Base-by-base conservation (phyloP, 2,113 vertebrate genomes). In the Panthera uncia region DNA sequence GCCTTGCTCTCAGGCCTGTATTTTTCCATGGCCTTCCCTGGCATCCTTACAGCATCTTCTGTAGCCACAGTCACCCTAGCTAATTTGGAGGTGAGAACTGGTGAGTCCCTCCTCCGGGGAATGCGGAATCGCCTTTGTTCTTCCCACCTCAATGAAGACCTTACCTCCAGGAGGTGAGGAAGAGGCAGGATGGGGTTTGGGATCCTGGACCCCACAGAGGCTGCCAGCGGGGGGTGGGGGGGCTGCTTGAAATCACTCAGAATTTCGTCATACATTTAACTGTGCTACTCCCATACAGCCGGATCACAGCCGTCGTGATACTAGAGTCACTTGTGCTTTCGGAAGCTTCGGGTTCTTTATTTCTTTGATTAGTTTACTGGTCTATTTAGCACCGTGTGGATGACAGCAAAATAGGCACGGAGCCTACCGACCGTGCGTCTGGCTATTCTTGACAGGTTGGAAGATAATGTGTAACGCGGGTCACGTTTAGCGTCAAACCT, bases 401-500 rank as follows among this genome's bases (percentile, higher is more conserved):
- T 27, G 36, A 48, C 48, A 57, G 9, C 7, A 1, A 5, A 11
- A 15, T 0, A 4, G 25, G 4, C 4, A 10, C 6, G 4, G 52
- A 48, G 41, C 3, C 29, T 19, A 27, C 4, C 33, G 48, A 25
- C n/a, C 33, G 5, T 2, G 6, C 25, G 7, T 52, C 14, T 71
- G 29, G 92, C 78, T n/a, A 1, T 29, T 65, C 9, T 14, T 71
- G 48, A 38, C 55, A 55, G 13, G 18, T 29, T 18, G 45, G n/a
- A 65, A 87, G 45, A 78, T 41, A n/a, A 76, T 84, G 16, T 5
- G 7, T 27, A 12, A 36, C 0, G 0, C 3, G 11, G 38, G 48
- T 33, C 65, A 65, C 36, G 83, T 52, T 84, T 23, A n/a, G 9
- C 25, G n/a, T 36, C 55, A 76, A 33, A 80, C 5, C 45, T 13